Evolutionary conservation across 1,140 invertebrate genomes (phyloP), one percentile per base, ranked within the genome.

Genomic region (Brachionus manjavacas): DNA sequence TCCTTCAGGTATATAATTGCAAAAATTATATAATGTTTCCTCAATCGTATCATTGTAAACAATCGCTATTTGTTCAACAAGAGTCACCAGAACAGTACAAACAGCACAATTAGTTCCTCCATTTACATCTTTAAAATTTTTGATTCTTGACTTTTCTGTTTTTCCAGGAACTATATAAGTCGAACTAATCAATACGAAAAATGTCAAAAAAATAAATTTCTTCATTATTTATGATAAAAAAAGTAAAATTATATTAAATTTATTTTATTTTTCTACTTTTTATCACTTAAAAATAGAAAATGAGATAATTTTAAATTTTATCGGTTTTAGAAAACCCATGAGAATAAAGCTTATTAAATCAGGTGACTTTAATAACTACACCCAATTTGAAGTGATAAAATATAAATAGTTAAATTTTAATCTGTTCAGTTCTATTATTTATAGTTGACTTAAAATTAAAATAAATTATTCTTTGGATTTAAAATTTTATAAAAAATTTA

Each of bases 71-170:
- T 89, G 87, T 28, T 88, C 86, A 8, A 86, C 79, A 25, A 89
- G 76, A n/a, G 86, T 86, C 11, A 88, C 23, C 3, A 88, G 35
- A 1, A 89, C 86, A n/a, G 87, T 87, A 84, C 89, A 89, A n/a
- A 85, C 88, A 87, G 86, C 49, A 86, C 78, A 85, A 52, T 70
- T 60, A 1, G 31, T 25, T 35, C 81, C 81, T 9, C 81, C 81
- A 55, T 83, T 83, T 7, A 46, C 64, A 55, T 52, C 64, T 70
- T 28, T 31, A 25, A 76, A 20, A 1, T 25, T 9, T 20, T 74
- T 16, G 7, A 68, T 60, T n/a, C 31, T 8, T 20, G 16, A 60
- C 9, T 23, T 60, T 60, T 60, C 52, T 8, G 52, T 7, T 8
- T 23, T 8, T 20, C 8, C 52, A 20, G 52, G 52, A 6, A 55